Evolutionary conservation across 1,140 invertebrate species (phyloP), one percentile per base, ranked within the genome.

Genomic region (Dolichoris vasculosae): DNA sequence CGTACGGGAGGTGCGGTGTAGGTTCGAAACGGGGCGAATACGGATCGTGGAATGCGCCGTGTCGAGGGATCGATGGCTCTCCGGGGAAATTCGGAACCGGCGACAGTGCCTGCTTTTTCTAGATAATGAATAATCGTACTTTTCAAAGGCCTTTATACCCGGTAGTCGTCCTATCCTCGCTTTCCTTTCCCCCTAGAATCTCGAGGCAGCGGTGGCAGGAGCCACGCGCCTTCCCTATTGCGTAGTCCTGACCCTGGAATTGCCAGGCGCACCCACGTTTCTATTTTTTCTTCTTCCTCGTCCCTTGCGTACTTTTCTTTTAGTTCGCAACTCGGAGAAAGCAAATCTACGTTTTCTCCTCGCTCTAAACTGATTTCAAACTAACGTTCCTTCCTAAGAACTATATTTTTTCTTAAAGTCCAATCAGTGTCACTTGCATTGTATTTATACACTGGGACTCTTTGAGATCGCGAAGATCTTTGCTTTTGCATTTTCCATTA

Each of bases 111-210:
- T 77, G 59, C 85, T 82, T 83, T 83, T 83, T 79, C 85, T 48
- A 71, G 85, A 86, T 86, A 86, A 86, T 86, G 85, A 86, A 86
- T 86, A 86, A 86, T 86, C 85, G 85, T 43, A 79, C 80, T 86
- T 83, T 79, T 79, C 79, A 82, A 75, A 79, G 76, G 83, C 76
- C 63, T 76, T 69, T 78, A 38, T 83, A 38, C 51, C 48, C 51
- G n/a, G 20, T 13, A 55, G 55, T 26, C 55, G 23, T 13, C 55
- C 35, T 59, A 40, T 30, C 46, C 43, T 32, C 43, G 63, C 43
- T n/a, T 20, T n/a, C n/a, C 30, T 69, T 40, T 32, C 63, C 64
- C 20, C 32, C n/a, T 63, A 38, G 69, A 73, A 38, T 73, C 32
- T 43, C 38, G 26, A 11, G 30, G 43, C 64, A 51, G 30, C 23